Conservation (phyloP, 2,888 invertebrate species). For the Oscheius sp. region DNA sequence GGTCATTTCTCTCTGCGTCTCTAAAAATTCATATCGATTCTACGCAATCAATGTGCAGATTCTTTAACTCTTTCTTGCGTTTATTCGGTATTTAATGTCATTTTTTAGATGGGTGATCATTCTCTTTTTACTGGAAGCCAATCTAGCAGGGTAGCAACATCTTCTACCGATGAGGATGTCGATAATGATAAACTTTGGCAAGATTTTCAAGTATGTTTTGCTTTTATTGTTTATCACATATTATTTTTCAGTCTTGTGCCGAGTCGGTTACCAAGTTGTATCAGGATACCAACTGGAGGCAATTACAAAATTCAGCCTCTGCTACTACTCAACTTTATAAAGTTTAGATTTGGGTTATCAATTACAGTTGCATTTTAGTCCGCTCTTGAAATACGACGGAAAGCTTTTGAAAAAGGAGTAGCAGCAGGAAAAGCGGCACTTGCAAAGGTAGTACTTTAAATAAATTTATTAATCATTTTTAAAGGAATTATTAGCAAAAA, state of each 20-base stretch:
- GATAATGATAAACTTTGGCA: conserved; percentile 52
- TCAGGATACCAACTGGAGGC: conserved; percentile 55
- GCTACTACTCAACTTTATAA: conserved; percentile 66
- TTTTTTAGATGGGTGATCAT: conserved; percentile 18
- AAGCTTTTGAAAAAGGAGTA: conserved; percentile 57
- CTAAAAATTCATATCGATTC: too few species aligned
- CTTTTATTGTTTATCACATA: background rate
- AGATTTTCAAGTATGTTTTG: conserved; percentile 47
- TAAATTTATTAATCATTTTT: background rate
- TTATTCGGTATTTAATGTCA: background rate
- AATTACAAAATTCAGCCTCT: conserved; percentile 61
- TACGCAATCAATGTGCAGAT: too few species aligned
- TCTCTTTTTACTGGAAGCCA: background rate
- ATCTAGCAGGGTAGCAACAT: too few species aligned
- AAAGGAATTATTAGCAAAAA: conserved; percentile 41
- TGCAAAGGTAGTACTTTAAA: conserved; percentile 53
- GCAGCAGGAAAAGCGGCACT: conserved; percentile 55
- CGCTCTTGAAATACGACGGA: conserved; percentile 54
- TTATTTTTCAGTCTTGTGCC: conserved; percentile 41
- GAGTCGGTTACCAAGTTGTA: conserved; percentile 60
- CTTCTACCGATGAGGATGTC: conserved; percentile 28
- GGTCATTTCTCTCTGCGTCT: background rate
- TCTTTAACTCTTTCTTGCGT: background rate
- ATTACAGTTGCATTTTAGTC: conserved; percentile 31
- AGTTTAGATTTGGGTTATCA: conserved; percentile 32